Base-by-base conservation (phyloP, 2,797 vertebrate species). In the Parambassis ranga region DNA sequence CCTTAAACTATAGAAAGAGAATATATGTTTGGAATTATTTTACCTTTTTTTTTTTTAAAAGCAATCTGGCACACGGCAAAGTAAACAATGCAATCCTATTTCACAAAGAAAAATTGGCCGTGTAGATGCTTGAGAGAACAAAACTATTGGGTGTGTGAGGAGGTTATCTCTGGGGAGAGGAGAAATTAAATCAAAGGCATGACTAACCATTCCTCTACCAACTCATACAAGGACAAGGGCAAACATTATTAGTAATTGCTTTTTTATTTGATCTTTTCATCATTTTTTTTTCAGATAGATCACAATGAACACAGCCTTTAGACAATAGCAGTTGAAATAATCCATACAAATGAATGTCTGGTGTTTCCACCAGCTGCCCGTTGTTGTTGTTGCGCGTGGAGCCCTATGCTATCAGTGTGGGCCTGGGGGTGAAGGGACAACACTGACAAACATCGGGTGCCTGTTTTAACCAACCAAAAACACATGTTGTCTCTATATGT, bases 271-370 rank as follows among this genome's bases (percentile, higher is more conserved):
- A 94, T 92, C 89, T 93, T 94, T 94, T 94, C 89, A 91, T 92
- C 82, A 91, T 91, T 90, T 93, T 92, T 90, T 93, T 92, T 92
- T 85, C 93, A 96, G 93, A 95, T 94, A 94, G 91, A 93, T 96
- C 94, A 96, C 94, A 95, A 94, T 94, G 92, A 96, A 95, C 95
- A 95, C 93, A 96, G 93, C 94, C 90, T 93, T 94, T 94, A 93
- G 94, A 96, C 93, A 95, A 94, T 91, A 94, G 94, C 90, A 82
- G 93, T 94, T 95, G 92, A 95, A 93, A 94, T 94, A 93, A 94
- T 93, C 88, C 92, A 93, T 93, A 94, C 92, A 95, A 90, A 94
- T 91, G 91, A 94, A 92, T 90, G 90, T 92, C 88, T 92, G 91
- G 92, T 88, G 81, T 86, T 87, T 86, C 92, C 87, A 94, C 90